phyloP scores from a whole-genome alignment of 2,797 vertebrate species.

The Distichodus sexfasciatus region DNA sequence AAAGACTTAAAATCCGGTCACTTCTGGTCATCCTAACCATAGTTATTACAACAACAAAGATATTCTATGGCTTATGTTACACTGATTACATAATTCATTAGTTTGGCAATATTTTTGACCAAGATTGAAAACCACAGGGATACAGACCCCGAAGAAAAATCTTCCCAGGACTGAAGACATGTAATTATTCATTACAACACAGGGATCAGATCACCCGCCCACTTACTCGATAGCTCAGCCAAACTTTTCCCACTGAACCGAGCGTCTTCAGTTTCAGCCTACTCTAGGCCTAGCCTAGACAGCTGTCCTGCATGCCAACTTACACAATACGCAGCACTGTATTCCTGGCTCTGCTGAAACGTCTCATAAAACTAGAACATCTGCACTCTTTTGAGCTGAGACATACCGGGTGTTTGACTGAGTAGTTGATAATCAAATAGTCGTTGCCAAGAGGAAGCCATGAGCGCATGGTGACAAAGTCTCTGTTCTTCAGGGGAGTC shows the following conservation, averaged over 20 bases:
- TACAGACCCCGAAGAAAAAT: constrained; percentile 21
- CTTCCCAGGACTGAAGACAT: constrained; percentile 9
- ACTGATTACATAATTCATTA: constrained; percentile 17
- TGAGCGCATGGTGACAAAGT: constrained; percentile 86
- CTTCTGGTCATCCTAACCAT: background rate
- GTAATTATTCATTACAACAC: constrained; percentile 48
- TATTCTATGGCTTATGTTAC: background rate
- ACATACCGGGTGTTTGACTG: constrained; percentile 87
- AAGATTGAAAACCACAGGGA: constrained; percentile 2
- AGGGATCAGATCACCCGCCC: constrained; percentile 34
- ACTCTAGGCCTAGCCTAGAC: constrained; percentile 26
- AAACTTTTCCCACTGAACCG: constrained; percentile 43
- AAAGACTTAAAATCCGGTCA: background rate
- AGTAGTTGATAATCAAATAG: constrained; percentile 92
- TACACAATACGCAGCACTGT: constrained; percentile 36
- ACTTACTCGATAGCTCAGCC: constrained; percentile 39
- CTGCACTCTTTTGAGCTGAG: constrained; percentile 21
- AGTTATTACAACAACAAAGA: background rate
- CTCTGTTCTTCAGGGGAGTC: constrained; percentile 83
- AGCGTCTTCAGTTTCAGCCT: constrained; percentile 43
- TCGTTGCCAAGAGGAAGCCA: constrained; percentile 85
- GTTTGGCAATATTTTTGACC: constrained; percentile 19
- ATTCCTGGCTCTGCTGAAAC: constrained; percentile 22
- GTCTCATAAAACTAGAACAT: constrained; percentile 31
- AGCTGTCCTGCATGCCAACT: constrained; percentile 44